A percentile compares a stretch with the other conserved stretches of the same genome.
Evolutionary conservation across 2,113 vertebrate genomes (phyloP).

Genomic region (Propithecus coquereli): DNA sequence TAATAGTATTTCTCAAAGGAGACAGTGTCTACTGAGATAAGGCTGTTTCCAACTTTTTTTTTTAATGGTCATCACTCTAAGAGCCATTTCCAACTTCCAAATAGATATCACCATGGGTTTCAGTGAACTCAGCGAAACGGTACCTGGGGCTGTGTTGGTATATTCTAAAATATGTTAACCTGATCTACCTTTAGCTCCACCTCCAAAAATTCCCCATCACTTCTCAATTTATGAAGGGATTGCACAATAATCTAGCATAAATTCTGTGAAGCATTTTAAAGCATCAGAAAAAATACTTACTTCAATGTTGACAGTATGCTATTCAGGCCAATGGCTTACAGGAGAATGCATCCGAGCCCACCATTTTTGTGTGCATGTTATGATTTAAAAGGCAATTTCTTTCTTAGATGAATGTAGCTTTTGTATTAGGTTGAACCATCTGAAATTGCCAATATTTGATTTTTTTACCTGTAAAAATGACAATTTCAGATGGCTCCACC

Average conservation of each 20-base stretch:
- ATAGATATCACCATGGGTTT: neutral
- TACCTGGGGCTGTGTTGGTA: neutral
- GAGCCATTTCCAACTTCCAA: conserved; percentile 21
- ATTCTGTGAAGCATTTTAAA: neutral
- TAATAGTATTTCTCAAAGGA: conserved; percentile 65
- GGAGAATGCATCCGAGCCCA: neutral
- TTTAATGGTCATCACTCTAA: neutral
- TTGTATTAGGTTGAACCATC: neutral
- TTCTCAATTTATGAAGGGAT: neutral
- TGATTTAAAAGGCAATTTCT: neutral
- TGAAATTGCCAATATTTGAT: neutral
- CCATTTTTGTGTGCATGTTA: neutral
- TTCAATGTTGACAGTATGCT: neutral
- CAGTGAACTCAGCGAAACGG: neutral
- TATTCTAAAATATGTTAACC: neutral
- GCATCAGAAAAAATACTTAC: neutral
- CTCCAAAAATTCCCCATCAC: neutral
- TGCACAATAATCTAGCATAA: neutral
- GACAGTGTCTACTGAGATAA: conserved; percentile 60
- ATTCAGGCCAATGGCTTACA: neutral
- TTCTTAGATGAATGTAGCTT: neutral
- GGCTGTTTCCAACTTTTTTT: neutral
- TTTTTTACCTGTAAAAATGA: neutral
- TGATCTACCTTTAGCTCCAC: neutral
- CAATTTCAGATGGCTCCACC: neutral